Evolutionary conservation across 2,888 invertebrate species (phyloP).

Genomic region (Acholoe squamosa): DNA sequence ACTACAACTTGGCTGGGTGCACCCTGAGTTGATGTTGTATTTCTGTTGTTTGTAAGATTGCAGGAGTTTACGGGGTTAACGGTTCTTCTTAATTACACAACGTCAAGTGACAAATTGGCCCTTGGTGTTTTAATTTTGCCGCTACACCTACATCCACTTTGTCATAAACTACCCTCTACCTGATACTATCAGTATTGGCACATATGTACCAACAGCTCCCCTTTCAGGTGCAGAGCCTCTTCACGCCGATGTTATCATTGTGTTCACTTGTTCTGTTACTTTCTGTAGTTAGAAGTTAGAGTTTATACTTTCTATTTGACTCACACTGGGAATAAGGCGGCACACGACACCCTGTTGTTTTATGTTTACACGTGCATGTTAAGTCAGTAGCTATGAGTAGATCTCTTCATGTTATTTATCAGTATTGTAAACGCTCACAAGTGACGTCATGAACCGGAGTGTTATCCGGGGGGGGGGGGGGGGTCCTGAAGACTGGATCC

Average conservation of each 20-base stretch:
- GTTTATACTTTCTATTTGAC: background rate
- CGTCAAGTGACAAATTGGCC: background rate
- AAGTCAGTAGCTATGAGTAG: too few relatives aligned
- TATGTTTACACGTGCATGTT: too few relatives aligned
- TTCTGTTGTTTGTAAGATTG: constrained; percentile 26
- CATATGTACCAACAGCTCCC: too few relatives aligned
- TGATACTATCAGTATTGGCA: background rate
- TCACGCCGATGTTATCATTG: background rate
- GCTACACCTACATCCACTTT: background rate
- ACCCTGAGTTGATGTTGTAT: constrained; percentile 4
- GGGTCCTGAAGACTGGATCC: too few relatives aligned
- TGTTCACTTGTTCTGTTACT: constrained; percentile 18
- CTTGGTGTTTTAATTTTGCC: background rate
- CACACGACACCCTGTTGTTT: background rate
- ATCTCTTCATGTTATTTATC: too few relatives aligned
- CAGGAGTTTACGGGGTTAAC: background rate
- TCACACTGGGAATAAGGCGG: background rate
- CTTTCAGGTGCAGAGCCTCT: background rate
- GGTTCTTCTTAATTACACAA: constrained; percentile 1
- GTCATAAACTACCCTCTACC: background rate
- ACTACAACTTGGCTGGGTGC: constrained; percentile 35
- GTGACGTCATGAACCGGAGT: too few relatives aligned
- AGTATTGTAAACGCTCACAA: too few relatives aligned
- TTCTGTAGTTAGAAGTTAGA: background rate
- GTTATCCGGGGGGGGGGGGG: too few relatives aligned